Base-by-base conservation (phyloP, 2,797 vertebrate species). In the Syndactyla subalaris region DNA sequence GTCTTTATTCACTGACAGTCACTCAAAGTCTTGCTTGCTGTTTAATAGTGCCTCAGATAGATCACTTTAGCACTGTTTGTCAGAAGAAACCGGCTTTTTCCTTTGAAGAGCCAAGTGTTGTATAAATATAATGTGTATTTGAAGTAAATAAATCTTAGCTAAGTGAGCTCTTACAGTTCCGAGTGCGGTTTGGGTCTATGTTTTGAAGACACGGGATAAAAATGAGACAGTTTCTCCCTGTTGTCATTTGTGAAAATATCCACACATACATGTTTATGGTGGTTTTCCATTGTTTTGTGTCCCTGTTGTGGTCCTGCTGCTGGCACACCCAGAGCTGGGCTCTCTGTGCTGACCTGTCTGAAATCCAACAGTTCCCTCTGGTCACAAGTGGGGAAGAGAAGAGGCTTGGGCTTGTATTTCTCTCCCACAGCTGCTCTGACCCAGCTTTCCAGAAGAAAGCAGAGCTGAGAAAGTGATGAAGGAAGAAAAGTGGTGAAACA, bases 81-180 rank as follows among this genome's bases (percentile, higher is more conserved):
- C 88, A 94, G 89, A 34, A 61, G 49, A 72, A 88, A 84, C 59
- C 68, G 26, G 20, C 66, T 68, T 86, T 92, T 91, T 46, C 79
- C 90, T 78, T 73, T 57, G 67, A 94, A 88, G 54, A 83, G 20
- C 21, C 29, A 38, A 81, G 24, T 81, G 30, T 79, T 82, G n/a
- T 19, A 74, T 80, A 92, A 92, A 94, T 57, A 82, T 6, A 62
- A 22, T 10, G 46, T 70, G 23, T 38, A 54, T 89, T 85, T 82
- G 55, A 92, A 80, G 62, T 93, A 91, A 91, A 88, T 80, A 73
- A 65, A 85, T 91, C 54, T 62, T 24, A 80, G 55, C n/a, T 59
- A 63, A 84, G 65, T 68, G 89, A 92, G 67, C 32, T 39, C 30
- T 51, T 75, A 9, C 3, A 22, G 39, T 61, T 80, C 75, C 58